phyloP scores from a whole-genome alignment of 2,888 invertebrate species.

The Hetaerina titia region DNA sequence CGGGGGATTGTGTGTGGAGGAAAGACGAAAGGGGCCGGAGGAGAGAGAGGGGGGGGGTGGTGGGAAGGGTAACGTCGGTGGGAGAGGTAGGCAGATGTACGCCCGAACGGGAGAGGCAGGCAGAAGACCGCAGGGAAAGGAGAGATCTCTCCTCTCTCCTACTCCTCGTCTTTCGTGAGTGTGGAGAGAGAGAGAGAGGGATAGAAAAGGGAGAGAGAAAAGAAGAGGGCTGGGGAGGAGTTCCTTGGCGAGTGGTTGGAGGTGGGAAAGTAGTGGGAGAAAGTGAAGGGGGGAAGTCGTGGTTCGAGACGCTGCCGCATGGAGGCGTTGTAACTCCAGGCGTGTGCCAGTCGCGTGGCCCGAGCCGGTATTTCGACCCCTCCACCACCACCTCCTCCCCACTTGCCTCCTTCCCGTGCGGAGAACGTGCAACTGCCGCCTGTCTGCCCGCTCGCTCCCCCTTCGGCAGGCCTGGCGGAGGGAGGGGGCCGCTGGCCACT shows the following conservation, averaged over 20 bases:
- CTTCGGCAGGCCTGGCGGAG: not conserved
- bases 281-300: conserved; percentile 59
- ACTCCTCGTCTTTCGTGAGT: too few species aligned
- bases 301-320: conserved; percentile 68
- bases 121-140: not conserved
- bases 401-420: not conserved
- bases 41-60: not conserved
- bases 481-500: not conserved
- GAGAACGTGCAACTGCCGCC: not conserved
- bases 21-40: not conserved
- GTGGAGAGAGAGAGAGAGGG: not conserved
- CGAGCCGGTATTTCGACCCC: conserved; percentile 62
- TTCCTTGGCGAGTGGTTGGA: not conserved
- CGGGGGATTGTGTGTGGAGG: not conserved
- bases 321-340: conserved; percentile 69
- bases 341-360: conserved; percentile 71
- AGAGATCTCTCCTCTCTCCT: not conserved
- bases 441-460: not conserved
- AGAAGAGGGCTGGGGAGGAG: not conserved
- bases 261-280: not conserved
- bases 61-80: not conserved
- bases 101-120: not conserved
- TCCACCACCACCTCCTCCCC: not conserved
- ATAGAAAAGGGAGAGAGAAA: not conserved
- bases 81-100: conserved; percentile 60